Percentiles rank a stretch among this genome's conserved stretches.
Conservation (phyloP, 1,140 invertebrate genomes). For the Aphelenchoides avenae region DNA sequence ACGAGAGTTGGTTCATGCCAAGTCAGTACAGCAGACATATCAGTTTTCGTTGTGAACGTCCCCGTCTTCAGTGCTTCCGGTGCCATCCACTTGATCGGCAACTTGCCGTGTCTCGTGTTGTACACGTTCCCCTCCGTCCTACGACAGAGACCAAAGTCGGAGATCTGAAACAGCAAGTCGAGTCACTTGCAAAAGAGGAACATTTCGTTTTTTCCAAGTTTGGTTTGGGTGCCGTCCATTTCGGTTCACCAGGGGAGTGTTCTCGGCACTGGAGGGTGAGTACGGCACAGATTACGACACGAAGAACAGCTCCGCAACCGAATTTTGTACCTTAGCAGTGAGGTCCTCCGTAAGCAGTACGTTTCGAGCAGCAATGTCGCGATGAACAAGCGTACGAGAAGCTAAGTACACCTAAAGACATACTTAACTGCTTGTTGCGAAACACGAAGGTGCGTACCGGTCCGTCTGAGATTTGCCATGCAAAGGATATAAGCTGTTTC, state of each 20-base stretch:
- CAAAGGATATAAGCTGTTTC: slow-evolving; percentile 10
- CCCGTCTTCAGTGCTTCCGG: slow-evolving; percentile 15
- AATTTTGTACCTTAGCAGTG: slow-evolving; percentile 19
- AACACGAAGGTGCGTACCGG: too few relatives aligned
- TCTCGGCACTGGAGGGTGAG: too few relatives aligned
- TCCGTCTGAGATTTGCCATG: slow-evolving; percentile 17
- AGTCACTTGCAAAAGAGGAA: too few relatives aligned
- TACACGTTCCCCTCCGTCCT: slow-evolving; percentile 14
- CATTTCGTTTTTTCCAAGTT: too few relatives aligned
- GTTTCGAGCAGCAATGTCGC: slow-evolving; percentile 23
- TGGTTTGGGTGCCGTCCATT: too few relatives aligned
- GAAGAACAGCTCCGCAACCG: too few relatives aligned
- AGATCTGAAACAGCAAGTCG: slow-evolving; percentile 8
- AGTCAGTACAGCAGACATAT: too few relatives aligned
- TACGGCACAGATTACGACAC: too few relatives aligned
- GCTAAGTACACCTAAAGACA: slow-evolving; percentile 3
- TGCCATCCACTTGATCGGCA: slow-evolving; percentile 32
- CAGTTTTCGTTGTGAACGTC: slow-evolving; percentile 19
- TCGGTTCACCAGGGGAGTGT: too few relatives aligned
- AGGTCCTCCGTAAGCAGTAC: slow-evolving; percentile 13
- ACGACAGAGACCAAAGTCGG: slow-evolving; percentile 26
- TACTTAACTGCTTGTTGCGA: too few relatives aligned
- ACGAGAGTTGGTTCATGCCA: too few relatives aligned
- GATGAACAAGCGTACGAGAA: slow-evolving; percentile 12
- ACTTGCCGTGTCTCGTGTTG: slow-evolving; percentile 23